Evolutionary conservation across 2,888 invertebrate species (phyloP).

Genomic region (Ectobius pallidus): DNA sequence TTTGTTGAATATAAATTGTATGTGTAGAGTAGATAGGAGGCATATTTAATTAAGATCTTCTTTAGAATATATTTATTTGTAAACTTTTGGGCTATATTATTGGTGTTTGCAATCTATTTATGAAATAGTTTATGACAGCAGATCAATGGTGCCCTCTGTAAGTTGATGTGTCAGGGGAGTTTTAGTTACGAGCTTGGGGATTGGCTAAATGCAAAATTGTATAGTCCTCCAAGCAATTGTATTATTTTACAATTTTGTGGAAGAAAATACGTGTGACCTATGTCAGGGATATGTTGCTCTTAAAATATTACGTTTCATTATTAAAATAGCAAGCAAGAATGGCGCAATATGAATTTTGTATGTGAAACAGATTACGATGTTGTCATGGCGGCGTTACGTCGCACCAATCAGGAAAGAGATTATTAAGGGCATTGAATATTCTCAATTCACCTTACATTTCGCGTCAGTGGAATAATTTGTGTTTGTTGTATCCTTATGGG

Average conservation of each 20-base stretch:
- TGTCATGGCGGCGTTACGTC: constrained; percentile 70
- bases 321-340: background rate
- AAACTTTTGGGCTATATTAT: too few relatives aligned
- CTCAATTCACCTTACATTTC: constrained; percentile 69
- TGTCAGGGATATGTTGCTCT: background rate
- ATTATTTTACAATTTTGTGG: background rate
- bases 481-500: constrained; percentile 64
- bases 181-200: constrained; percentile 48
- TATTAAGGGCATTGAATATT: constrained; percentile 68
- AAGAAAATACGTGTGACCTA: background rate
- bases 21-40: too few relatives aligned
- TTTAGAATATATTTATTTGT: too few relatives aligned
- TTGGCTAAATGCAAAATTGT: constrained; percentile 48
- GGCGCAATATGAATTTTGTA: background rate
- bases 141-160: constrained; percentile 51
- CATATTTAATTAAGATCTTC: too few relatives aligned
- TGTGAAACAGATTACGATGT: constrained; percentile 30
- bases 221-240: constrained; percentile 26
- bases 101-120: background rate
- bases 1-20: too few relatives aligned
- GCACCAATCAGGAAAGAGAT: constrained; percentile 74
- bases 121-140: background rate
- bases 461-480: constrained; percentile 71
- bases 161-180: constrained; percentile 47
- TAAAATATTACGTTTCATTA: background rate